Evolutionary conservation across 92 coral and sea anemone species (phyloP).

Genomic region (Parazoanthus darwini): DNA sequence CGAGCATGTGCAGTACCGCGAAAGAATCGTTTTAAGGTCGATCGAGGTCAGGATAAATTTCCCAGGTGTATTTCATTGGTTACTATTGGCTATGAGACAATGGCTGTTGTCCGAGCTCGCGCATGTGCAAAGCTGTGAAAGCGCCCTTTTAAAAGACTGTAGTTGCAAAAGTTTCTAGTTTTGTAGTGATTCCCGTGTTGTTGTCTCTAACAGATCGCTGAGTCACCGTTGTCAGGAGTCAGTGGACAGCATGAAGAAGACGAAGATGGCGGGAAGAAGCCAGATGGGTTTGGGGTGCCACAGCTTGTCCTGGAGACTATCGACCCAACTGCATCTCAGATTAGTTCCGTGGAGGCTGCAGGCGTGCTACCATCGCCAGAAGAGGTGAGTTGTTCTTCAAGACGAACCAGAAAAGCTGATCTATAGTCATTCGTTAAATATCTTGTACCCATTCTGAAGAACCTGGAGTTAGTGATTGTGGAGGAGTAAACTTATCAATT

Average conservation of each 20-base stretch:
- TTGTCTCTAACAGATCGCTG: constrained; percentile 53
- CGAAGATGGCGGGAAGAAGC: constrained; percentile 67
- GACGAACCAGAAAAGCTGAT: neutral
- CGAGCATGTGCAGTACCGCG: too few relatives aligned
- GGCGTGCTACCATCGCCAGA: constrained; percentile 77
- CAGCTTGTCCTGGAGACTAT: constrained; percentile 80
- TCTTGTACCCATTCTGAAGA: neutral
- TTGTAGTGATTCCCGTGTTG: neutral
- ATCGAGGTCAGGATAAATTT: too few relatives aligned
- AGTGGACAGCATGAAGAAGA: constrained; percentile 91
- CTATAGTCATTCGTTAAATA: neutral
- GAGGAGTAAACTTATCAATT: neutral
- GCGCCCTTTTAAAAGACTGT: neutral
- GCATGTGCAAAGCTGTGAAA: too few relatives aligned
- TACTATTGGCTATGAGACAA: too few relatives aligned
- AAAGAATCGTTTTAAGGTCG: too few relatives aligned
- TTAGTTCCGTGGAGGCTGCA: constrained; percentile 63
- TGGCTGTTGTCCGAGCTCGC: too few relatives aligned
- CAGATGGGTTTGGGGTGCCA: constrained; percentile 90
- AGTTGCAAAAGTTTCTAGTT: too few relatives aligned
- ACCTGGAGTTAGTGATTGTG: neutral
- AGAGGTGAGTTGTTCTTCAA: constrained; percentile 61
- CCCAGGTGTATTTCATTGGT: too few relatives aligned
- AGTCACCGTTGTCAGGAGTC: constrained; percentile 79
- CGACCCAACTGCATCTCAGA: constrained; percentile 75